phyloP scores from a whole-genome alignment of 2,888 invertebrate genomes.

The Amiota minor region DNA sequence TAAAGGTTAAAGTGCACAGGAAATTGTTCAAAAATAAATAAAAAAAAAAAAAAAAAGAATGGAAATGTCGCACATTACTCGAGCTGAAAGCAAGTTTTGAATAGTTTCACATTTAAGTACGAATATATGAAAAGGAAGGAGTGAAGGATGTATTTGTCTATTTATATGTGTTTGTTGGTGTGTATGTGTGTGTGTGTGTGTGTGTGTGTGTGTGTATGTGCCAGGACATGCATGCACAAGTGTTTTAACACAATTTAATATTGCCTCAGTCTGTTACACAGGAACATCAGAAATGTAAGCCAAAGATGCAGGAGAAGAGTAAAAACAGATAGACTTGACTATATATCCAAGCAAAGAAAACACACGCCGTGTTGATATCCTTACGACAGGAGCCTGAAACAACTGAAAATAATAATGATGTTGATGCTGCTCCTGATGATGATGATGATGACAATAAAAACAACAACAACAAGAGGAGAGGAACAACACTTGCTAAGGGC shows the following conservation, averaged over 20 bases:
- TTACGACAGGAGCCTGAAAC: not conserved
- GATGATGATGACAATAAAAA: not conserved
- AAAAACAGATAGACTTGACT: not conserved
- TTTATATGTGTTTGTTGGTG: too few relatives aligned
- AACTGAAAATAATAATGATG: conserved; percentile 10
- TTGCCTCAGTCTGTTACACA: conserved; percentile 35
- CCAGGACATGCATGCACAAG: conserved; percentile 43
- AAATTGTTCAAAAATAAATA: too few relatives aligned
- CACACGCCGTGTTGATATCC: conserved; percentile 20
- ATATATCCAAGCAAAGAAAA: not conserved
- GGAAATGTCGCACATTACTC: not conserved
- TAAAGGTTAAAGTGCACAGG: too few relatives aligned
- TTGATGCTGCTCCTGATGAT: not conserved
- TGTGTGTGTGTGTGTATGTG: conserved; percentile 23
- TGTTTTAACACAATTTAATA: conserved; percentile 53
- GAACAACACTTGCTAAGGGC: conserved; percentile 10
- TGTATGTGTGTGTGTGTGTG: conserved; percentile 8
- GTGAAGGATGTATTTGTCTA: not conserved
- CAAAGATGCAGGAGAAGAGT: not conserved
- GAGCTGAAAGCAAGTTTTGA: not conserved
- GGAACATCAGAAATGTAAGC: not conserved
- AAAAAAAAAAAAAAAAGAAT: not conserved
- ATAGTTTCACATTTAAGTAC: conserved; percentile 4
- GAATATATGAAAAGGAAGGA: not conserved
- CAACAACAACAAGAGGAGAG: not conserved